Evolutionary conservation across 2,888 invertebrate species (phyloP).

Genomic region (Mimumesa dahlbomi): DNA sequence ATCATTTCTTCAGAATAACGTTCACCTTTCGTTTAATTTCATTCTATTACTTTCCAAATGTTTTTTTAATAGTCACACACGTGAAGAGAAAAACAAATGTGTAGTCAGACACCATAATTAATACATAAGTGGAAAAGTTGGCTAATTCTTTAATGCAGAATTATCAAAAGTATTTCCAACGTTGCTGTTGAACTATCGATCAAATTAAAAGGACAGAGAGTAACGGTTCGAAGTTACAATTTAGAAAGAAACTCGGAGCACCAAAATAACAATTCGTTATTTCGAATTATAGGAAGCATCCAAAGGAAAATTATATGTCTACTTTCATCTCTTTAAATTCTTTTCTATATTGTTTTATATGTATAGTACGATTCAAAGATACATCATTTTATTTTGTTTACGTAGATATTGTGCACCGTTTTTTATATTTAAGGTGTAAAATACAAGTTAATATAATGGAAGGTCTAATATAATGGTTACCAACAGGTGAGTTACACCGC

Average conservation of each 20-base stretch:
- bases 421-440: constrained; percentile 51
- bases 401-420: constrained; percentile 37
- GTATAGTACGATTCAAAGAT: neutral
- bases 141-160: too few relatives aligned
- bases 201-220: too few relatives aligned
- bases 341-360: constrained; percentile 7
- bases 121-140: neutral
- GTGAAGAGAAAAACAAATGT: neutral
- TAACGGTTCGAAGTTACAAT: neutral
- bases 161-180: too few relatives aligned
- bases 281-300: neutral
- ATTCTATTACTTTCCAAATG: constrained; percentile 2
- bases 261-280: neutral
- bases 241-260: neutral
- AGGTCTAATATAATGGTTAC: constrained; percentile 7
- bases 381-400: constrained; percentile 39
- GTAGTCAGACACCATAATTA: neutral
- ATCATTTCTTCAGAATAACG: constrained; percentile 30
- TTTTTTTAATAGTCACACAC: neutral
- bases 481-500: neutral
- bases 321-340: neutral
- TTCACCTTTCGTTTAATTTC: constrained; percentile 30
- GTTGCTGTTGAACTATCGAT: too few relatives aligned
- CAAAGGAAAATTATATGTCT: neutral
- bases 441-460: constrained; percentile 48